Conservation (phyloP, 2,113 vertebrate species). For the Scalopus aquaticus region DNA sequence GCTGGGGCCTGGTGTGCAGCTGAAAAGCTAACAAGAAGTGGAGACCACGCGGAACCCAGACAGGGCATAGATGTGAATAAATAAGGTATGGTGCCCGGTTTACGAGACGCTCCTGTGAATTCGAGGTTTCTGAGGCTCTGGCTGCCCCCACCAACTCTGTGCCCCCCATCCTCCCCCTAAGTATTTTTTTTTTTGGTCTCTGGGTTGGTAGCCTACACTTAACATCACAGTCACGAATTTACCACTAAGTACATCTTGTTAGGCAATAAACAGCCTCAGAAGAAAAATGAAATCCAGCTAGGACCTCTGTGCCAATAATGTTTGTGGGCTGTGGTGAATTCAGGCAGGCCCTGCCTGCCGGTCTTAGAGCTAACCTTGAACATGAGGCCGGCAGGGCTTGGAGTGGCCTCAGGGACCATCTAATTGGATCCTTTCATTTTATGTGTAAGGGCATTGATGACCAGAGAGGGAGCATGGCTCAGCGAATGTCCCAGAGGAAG, state of each 20-base stretch:
- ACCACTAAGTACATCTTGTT: slow-evolving; percentile 59
- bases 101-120: slow-evolving; percentile 47
- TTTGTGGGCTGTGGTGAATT: slow-evolving; percentile 37
- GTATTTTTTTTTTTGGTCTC: neutral
- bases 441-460: neutral
- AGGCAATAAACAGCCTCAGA: slow-evolving; percentile 64
- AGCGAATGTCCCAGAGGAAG: neutral
- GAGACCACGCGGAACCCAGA: slow-evolving; percentile 71
- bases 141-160: neutral
- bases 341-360: neutral
- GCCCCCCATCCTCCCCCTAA: neutral
- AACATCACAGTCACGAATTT: slow-evolving; percentile 26
- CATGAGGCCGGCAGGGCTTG: neutral
- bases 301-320: slow-evolving; percentile 38
- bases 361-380: slow-evolving; percentile 4
- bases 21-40: slow-evolving; percentile 82
- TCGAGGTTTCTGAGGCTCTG: neutral
- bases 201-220: slow-evolving; percentile 44
- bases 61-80: slow-evolving; percentile 67
- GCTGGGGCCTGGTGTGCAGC: slow-evolving; percentile 78
- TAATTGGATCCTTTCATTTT: neutral
- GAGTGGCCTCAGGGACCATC: neutral
- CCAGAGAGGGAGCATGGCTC: neutral
- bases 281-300: slow-evolving; percentile 44
- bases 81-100: slow-evolving; percentile 52